These are phyloP conservation scores for Neolamprologus kungweensis DNA, from an alignment of 2,113 vertebrate species.

Conservation along the genomic window DNA sequence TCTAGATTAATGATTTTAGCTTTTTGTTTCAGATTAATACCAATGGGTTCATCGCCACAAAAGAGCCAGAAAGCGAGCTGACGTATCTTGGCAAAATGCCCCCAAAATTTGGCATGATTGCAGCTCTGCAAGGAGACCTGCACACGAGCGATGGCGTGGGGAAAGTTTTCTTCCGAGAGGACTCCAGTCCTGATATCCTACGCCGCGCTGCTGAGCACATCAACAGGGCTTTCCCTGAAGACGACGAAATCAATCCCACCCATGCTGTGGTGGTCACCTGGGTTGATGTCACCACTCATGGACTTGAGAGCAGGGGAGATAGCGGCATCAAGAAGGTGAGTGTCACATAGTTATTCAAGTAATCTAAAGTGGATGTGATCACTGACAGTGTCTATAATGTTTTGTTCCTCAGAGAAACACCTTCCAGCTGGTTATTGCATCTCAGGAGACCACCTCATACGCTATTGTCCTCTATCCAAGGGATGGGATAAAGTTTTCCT, in stretches of 20 bases:
- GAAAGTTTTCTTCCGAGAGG: slow-evolving; percentile 81
- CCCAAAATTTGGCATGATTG: slow-evolving; percentile 77
- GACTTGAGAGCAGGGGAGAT: slow-evolving; percentile 38
- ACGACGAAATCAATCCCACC: slow-evolving; percentile 65
- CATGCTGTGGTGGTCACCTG: slow-evolving; percentile 80
- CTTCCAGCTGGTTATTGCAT: slow-evolving; percentile 87
- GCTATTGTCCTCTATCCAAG: slow-evolving; percentile 86
- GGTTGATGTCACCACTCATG: slow-evolving; percentile 72
- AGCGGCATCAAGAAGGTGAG: slow-evolving; percentile 71
- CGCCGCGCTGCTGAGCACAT: slow-evolving; percentile 69
- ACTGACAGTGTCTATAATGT: not conserved
- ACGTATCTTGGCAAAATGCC: slow-evolving; percentile 78
- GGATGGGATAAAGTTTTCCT: slow-evolving; percentile 79
- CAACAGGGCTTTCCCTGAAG: slow-evolving; percentile 76
- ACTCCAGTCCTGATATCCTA: slow-evolving; percentile 66
- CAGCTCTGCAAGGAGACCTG: slow-evolving; percentile 83
- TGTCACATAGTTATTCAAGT: not conserved
- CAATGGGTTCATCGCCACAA: slow-evolving; percentile 83
- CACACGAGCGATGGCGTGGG: slow-evolving; percentile 80
- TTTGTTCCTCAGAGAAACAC: slow-evolving; percentile 82
- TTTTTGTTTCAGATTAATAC: slow-evolving; percentile 77
- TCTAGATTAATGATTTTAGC: not conserved
- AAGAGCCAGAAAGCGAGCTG: slow-evolving; percentile 69
- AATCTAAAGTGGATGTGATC: not conserved
- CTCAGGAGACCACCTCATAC: slow-evolving; percentile 76